phyloP scores from a whole-genome alignment of 2,888 invertebrate genomes.

The Drosophila recens region DNA sequence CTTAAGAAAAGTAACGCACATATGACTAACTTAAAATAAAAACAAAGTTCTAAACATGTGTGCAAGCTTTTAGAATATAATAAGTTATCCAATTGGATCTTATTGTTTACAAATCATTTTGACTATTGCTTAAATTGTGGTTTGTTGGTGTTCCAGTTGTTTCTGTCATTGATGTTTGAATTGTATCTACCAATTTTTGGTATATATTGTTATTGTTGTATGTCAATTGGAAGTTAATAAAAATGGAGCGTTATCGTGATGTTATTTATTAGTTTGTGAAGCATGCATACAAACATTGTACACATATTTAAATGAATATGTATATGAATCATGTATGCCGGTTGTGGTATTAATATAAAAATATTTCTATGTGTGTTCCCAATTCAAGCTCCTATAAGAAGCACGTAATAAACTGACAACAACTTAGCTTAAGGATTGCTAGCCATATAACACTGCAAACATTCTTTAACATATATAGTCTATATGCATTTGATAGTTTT shows the following conservation, averaged over 20 bases:
- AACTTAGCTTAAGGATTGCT: conserved; percentile 48
- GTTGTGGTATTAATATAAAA: conserved; percentile 48
- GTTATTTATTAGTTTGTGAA: conserved; percentile 29
- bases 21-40: conserved; percentile 8
- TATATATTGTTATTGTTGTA: conserved; percentile 50
- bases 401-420: conserved; percentile 67
- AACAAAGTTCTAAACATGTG: conserved; percentile 13
- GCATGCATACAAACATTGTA: conserved; percentile 19
- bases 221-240: conserved; percentile 59
- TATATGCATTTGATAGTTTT: conserved; percentile 49
- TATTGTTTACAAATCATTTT: conserved; percentile 40
- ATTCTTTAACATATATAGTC: conserved; percentile 40
- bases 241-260: conserved; percentile 41
- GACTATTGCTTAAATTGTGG: conserved; percentile 53
- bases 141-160: conserved; percentile 33
- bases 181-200: not conserved
- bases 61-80: conserved; percentile 16
- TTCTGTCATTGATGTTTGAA: conserved; percentile 18
- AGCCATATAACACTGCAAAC: conserved; percentile 50
- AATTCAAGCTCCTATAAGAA: conserved; percentile 74
- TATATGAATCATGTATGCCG: conserved; percentile 19
- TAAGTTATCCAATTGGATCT: conserved; percentile 23
- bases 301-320: conserved; percentile 18
- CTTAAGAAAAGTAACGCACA: conserved; percentile 10
- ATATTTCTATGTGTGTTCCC: conserved; percentile 67